Conservation (phyloP, 2,113 vertebrate species). For the Potamarius usumacintae region DNA sequence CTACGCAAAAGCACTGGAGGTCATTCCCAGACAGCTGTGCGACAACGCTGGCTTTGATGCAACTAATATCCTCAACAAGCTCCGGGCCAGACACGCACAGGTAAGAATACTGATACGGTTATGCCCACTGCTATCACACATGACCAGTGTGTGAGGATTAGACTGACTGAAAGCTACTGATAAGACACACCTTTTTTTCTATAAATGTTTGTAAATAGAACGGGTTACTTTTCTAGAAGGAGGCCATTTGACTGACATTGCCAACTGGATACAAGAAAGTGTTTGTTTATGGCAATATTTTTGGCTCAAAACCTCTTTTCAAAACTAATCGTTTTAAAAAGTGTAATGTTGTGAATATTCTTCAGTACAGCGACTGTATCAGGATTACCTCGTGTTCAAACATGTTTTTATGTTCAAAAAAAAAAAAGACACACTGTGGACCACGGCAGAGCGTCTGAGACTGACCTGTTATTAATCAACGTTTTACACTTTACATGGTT, state of each 20-base stretch:
- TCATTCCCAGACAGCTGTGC: constrained; percentile 95
- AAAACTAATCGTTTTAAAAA: not conserved
- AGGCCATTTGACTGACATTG: not conserved
- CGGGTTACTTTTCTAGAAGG: no score
- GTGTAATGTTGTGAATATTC: not conserved
- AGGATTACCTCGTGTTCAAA: not conserved
- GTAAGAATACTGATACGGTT: constrained; percentile 62
- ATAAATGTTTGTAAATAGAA: not conserved
- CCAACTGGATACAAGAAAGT: not conserved
- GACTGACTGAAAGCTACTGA: not conserved
- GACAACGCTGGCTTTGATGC: constrained; percentile 99
- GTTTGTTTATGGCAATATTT: not conserved
- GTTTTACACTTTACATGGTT: not conserved
- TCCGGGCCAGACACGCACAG: constrained; percentile 95
- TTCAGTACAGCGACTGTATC: not conserved
- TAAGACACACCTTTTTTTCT: not conserved
- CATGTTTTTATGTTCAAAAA: not conserved
- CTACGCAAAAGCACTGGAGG: constrained; percentile 93
- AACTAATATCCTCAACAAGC: constrained; percentile 97
- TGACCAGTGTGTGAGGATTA: not conserved
- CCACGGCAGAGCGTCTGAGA: not conserved
- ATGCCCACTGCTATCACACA: not conserved
- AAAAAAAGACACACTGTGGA: not conserved
- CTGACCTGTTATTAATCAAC: not conserved
- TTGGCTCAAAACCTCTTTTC: not conserved